Base-by-base conservation (phyloP, 2,113 vertebrate species). In the Peromyscus polionotus region DNA sequence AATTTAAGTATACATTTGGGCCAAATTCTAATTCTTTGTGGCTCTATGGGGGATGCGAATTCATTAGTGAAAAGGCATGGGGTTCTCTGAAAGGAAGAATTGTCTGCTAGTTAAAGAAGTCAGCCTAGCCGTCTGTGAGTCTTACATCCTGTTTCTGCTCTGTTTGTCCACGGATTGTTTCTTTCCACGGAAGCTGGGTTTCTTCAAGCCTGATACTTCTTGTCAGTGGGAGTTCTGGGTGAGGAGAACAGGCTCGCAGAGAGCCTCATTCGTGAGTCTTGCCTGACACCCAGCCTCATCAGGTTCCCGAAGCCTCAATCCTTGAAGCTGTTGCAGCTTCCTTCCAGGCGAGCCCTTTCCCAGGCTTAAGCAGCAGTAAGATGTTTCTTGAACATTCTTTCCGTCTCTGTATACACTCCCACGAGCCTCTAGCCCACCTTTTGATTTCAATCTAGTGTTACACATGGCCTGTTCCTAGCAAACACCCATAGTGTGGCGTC, bases 11-110 rank as follows among this genome's bases (percentile, higher is more conserved):
- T 45, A 75, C 96, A 91, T 95, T 96, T 84, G 95, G 72, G 96
- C 86, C 94, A 87, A 97, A 96, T 98, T 96, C 86, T 86, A 89
- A 83, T 97, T 95, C 85, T 94, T 95, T 97, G 81, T 76, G 84
- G 33, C 95, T 96, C 94, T 39, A 11, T 10, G 17, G 93, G 81
- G 85, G 94, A 96, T 48, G 24, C 33, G 39, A 91, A 94, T 95
- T 97, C 94, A 96, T 97, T 97, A 97, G 95, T n/a, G 7, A 95
- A 90, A 95, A 93, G 86, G 59, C 72, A 76, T 10, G 33, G 88
- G 81, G 80, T 93, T 91, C 81, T 96, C 95, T 91, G 95, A 89
- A 96, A 96, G 67, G 28, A 83, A 93, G 77, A 94, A 83, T 90
- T 96, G 77, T 93, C 88, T 95, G 92, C 84, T 65, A 86, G 88